Evolutionary conservation across 2,113 vertebrate genomes (phyloP), one percentile per base, ranked within the genome.

Genomic region (Leiothrix lutea): DNA sequence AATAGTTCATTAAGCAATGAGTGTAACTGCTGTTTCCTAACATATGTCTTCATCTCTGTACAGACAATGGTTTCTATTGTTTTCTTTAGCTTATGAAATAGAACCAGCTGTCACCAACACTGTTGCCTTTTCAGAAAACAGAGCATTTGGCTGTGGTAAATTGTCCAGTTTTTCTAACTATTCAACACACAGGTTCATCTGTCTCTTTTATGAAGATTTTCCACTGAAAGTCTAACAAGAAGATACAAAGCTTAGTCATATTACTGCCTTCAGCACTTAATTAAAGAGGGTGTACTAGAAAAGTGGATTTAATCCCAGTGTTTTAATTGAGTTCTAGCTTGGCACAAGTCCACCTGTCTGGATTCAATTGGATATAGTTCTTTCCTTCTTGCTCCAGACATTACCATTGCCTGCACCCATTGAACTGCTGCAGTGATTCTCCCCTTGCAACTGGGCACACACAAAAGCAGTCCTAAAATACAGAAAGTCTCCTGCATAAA

Each of bases 241-340:
- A 94, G 74, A 90, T 60, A 90, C 51, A 66, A 71, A 93, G 67
- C 87, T 86, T 92, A 94, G 90, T 88, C 81, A 48, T 93, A 93
- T 88, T 83, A 90, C 31, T 78, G 88, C 85, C 82, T 94, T 93
- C 91, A 93, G 72, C 80, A 95, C 92, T 92, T 94, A 96, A 95
- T 95, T 95, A 95, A 95, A 97, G 84, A 94, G 74, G 66, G 50
- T 89, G 80, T 94, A 94, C 93, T 70, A 88, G 74, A 88, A 90
- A 95, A 95, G 89, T 78, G 67, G 60, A 91, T 96, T 96, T 93
- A 94, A 96, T 95, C 64, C 54, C n/a, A 87, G 57, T 86, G 81
- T 92, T 94, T 91, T 97, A 95, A 96, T 95, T 94, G 92, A 87
- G 89, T 95, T 95, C 79, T 88, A 77, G 42, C 67, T 92, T 93